These are phyloP conservation scores for Ceyx cyanopectus DNA, from an alignment of 2,113 vertebrate genomes.

Conservation along the genomic window DNA sequence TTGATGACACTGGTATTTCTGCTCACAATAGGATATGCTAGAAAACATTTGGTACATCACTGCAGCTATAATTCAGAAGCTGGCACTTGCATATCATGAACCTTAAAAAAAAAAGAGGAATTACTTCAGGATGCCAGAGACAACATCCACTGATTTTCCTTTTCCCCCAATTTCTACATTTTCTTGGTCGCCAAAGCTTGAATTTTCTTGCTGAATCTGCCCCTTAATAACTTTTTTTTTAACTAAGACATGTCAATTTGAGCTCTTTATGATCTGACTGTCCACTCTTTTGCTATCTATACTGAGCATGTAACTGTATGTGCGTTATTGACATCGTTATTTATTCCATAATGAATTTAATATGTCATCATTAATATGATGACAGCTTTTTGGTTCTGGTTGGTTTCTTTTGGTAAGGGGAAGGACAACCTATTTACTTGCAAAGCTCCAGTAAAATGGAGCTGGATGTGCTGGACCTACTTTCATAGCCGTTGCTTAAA, in stretches of 20 bases:
- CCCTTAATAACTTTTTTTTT: not conserved
- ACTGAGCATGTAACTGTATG: not conserved
- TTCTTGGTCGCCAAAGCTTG: not conserved
- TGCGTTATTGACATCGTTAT: not conserved
- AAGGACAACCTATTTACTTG: not conserved
- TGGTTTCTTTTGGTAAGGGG: not conserved
- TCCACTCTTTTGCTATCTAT: not conserved
- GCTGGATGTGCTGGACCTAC: not conserved
- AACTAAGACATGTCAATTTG: not conserved
- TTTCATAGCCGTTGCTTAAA: not conserved
- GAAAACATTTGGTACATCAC: constrained; percentile 64
- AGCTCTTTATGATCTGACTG: not conserved
- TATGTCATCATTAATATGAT: not conserved
- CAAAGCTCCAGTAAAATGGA: not conserved
- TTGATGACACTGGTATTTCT: constrained; percentile 39
- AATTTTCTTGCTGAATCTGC: not conserved
- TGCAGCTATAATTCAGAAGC: constrained; percentile 51
- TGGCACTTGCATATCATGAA: constrained; percentile 33
- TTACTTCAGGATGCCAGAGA: constrained; percentile 13
- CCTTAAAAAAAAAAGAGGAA: constrained; percentile 18
- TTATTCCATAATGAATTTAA: not conserved
- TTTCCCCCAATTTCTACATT: not conserved
- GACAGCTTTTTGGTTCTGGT: not conserved
- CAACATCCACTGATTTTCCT: not conserved
- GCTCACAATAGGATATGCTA: constrained; percentile 46